Evolutionary conservation across 2,888 invertebrate genomes (phyloP).

Genomic region (Eurois occulta): DNA sequence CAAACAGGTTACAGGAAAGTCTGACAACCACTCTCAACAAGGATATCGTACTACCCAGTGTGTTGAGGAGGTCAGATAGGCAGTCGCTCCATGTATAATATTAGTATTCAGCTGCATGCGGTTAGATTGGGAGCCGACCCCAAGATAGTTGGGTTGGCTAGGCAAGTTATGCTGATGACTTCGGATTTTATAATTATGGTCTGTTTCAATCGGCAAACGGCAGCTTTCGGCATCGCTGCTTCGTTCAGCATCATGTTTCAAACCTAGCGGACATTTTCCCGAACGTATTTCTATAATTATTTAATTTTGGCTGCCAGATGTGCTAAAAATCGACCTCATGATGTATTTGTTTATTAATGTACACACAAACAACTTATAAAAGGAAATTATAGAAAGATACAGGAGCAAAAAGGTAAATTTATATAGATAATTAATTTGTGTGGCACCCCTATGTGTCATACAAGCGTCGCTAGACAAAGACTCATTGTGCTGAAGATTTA

Average conservation of each 20-base stretch:
- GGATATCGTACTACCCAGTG: too few relatives aligned
- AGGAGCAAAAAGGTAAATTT: background rate
- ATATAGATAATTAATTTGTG: background rate
- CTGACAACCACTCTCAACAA: too few relatives aligned
- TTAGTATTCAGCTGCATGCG: too few relatives aligned
- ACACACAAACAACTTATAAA: background rate
- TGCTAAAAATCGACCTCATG: background rate
- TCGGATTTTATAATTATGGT: too few relatives aligned
- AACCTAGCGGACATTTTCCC: background rate
- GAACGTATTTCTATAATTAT: background rate
- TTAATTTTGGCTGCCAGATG: background rate
- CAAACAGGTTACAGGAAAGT: too few relatives aligned
- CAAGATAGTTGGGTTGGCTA: too few relatives aligned
- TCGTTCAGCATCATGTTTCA: too few relatives aligned
- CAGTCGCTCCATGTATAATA: too few relatives aligned
- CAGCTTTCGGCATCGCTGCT: background rate
- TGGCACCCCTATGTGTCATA: slow-evolving; percentile 17
- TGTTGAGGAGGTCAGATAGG: too few relatives aligned
- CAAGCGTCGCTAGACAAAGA: slow-evolving; percentile 32
- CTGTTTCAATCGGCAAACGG: background rate
- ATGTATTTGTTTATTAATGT: background rate
- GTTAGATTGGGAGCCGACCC: too few relatives aligned
- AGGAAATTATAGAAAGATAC: too few relatives aligned
- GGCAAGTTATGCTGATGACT: too few relatives aligned
- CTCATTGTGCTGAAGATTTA: slow-evolving; percentile 38